These are phyloP conservation scores for Scalopus aquaticus DNA, from an alignment of 2,113 vertebrate genomes.

Conservation along the genomic window DNA sequence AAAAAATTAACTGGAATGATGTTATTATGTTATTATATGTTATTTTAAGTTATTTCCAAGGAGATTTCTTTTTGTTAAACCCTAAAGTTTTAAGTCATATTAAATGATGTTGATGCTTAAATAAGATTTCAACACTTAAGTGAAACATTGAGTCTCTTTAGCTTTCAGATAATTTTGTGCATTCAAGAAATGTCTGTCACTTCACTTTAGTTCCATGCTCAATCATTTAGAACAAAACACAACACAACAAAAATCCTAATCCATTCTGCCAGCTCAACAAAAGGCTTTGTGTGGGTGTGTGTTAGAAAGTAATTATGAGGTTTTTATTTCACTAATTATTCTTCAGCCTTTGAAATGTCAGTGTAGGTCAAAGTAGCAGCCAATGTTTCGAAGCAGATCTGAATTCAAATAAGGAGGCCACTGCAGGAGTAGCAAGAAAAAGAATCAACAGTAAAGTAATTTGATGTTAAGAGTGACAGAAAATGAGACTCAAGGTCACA, in stretches of 20 bases:
- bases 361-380: conserved; percentile 81
- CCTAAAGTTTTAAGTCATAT: not conserved
- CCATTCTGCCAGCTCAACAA: conserved; percentile 71
- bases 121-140: conserved; percentile 53
- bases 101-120: conserved; percentile 50
- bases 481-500: conserved; percentile 59
- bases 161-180: conserved; percentile 47
- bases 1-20: no score
- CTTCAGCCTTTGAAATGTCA: conserved; percentile 83
- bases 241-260: conserved; percentile 66
- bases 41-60: not conserved
- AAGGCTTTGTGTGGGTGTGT: conserved; percentile 73
- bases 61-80: not conserved
- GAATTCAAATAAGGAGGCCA: conserved; percentile 78
- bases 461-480: conserved; percentile 47
- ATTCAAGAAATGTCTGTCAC: conserved; percentile 61
- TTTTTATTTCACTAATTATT: conserved; percentile 86
- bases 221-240: conserved; percentile 70
- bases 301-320: conserved; percentile 79
- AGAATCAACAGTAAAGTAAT: conserved; percentile 65
- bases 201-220: conserved; percentile 65
- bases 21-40: no score
- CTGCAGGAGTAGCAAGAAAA: conserved; percentile 27
- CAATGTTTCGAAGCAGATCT: conserved; percentile 77
- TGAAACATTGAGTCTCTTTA: conserved; percentile 32